Evolutionary conservation across 2,797 vertebrate species (phyloP), one percentile per base, ranked within the genome.

Genomic region (Manis pentadactyla): DNA sequence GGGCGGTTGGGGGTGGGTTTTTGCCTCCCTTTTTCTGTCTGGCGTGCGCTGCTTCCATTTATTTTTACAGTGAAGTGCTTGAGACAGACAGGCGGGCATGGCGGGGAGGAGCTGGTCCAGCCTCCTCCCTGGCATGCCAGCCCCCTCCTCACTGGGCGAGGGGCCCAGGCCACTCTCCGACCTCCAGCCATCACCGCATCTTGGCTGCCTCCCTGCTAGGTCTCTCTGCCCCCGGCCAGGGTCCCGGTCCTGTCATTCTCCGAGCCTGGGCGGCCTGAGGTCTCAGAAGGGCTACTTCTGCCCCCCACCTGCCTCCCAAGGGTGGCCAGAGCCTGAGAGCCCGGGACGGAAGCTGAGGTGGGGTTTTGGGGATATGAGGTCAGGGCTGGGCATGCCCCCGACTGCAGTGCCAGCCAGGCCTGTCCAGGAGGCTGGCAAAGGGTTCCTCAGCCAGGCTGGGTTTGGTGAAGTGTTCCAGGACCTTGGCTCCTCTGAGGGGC

Each of bases 31-130:
- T 86, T 94, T 83, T 86, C 79, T 93, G n/a, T 91, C 89, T 97
- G 94, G 94, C 59, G 49, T 92, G 94, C 71, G 95, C 79, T 79
- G 39, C 95, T 95, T 96, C 83, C 96, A 95, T 96, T 96, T 95
- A 82, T 97, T 97, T 94, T 87, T 51, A n/a, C 88, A 98, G 97
- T 78, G 94, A 94, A 97, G 96, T 89, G 97, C 94, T 96, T 96
- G 96, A 96, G 95, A 97, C 55, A n/a, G 95, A 74, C 89, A 97
- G 97, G 96, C 95, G 1, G 1, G 97, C 96, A 97, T 91, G 96
- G 95, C 66, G 31, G 91, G 96, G 96, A 97, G 97, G 92, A 95
- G 93, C 85, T 55, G 25, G 94, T 8, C 59, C 92, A 61, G 51
- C 71, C 46, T 87, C 90, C 74, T 53, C 73, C 64, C 53, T 8